Conservation (phyloP, 2,797 vertebrate genomes). For the Remorina albescens region DNA sequence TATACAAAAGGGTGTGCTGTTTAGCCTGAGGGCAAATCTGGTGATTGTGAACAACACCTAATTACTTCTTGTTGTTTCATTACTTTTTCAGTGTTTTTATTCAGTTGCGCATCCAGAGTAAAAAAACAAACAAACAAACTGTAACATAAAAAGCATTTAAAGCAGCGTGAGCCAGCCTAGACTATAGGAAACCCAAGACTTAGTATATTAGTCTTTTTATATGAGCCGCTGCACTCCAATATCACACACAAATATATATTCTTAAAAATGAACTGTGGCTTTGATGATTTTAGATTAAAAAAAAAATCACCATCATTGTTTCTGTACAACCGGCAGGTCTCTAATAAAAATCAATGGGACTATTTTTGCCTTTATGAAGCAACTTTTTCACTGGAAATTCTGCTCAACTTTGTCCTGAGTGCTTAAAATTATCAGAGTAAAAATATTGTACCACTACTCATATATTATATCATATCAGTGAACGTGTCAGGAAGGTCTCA, state of each 20-base stretch:
- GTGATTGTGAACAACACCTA: slow-evolving; percentile 7
- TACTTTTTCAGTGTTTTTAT: neutral
- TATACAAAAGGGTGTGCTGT: slow-evolving; percentile 15
- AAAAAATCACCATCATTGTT: neutral
- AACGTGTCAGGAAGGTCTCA: slow-evolving; percentile 10
- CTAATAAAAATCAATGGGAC: too few species aligned
- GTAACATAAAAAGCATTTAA: neutral
- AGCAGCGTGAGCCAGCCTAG: neutral
- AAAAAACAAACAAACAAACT: too few species aligned
- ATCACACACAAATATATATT: neutral
- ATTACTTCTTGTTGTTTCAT: slow-evolving; percentile 2
- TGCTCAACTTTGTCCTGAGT: neutral
- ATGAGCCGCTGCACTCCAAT: too few species aligned
- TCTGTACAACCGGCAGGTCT: neutral
- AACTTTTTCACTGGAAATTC: neutral
- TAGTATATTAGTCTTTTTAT: too few species aligned
- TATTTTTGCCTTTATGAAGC: too few species aligned
- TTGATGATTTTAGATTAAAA: neutral
- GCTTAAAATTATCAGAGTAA: too few species aligned
- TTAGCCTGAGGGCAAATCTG: neutral
- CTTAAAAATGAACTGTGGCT: neutral
- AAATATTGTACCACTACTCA: too few species aligned
- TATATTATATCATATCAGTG: too few species aligned
- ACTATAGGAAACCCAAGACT: neutral
- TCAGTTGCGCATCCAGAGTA: slow-evolving; percentile 17